Base-by-base conservation (phyloP, 2,888 invertebrate species). In the Platycheirus rosarum region DNA sequence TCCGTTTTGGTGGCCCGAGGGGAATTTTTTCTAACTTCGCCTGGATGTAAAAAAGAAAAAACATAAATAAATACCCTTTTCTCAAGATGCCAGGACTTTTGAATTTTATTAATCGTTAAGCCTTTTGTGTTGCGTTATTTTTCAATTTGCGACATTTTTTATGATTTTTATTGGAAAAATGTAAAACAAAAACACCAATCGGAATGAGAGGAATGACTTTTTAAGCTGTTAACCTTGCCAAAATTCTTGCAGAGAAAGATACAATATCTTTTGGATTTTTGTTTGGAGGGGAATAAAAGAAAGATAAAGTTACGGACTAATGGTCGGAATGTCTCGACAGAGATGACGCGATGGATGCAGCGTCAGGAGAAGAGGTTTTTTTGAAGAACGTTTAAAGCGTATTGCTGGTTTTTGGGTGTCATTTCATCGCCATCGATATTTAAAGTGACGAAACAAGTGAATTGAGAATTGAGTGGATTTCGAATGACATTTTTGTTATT, bases 141-240 rank as follows among this genome's bases (percentile, higher is more conserved):
- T 70, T 62, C 51, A 53, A 42, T 63, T 71, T 51, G 51, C 9
- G 71, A 53, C 44, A 53, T 63, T 71, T 23, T n/a, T 71, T 62
- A 51, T 49, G 70, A 57, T 40, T 49, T 70, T 60, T 26, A 46
- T 70, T 60, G 14, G n/a, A 14, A 60, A 60, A 60, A 32, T 9
- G 26, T n/a, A 29, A 7, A 48, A 44, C 29, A 0, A n/a, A 55
- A 44, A 46, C 6, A 46, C 35, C n/a, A 48, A 13, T 18, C 44
- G 44, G 14, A 42, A 35, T 37, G 62, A 73, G 73, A 48, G 63
- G 42, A 73, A 73, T 73, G 73, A 73, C 63, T 55, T 55, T 63
- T 53, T 44, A 53, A 42, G 51, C 35, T 23, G 62, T 44, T 55
- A 65, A 73, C 73, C 73, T 73, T 73, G 63, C 53, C 62, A 23